Evolutionary conservation across 2,888 invertebrate genomes (phyloP), one percentile per base, ranked within the genome.

Genomic region (Tetragonisca angustula): DNA sequence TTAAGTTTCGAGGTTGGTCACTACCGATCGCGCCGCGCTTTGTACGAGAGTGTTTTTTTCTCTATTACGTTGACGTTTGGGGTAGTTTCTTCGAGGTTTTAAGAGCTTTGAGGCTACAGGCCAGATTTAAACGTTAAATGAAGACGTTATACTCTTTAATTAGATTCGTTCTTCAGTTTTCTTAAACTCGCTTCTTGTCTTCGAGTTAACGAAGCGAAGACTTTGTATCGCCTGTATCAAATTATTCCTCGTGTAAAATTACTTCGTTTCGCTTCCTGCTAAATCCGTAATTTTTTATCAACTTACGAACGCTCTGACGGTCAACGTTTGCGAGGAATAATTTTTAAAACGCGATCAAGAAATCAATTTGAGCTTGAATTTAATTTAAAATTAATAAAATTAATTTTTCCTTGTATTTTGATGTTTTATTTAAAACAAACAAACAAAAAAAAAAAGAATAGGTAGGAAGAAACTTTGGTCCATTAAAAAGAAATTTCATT

Each of bases 71-170:
- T 59, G 43, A 59, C 13, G 43, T 43, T 71, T 59, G 13, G 70
- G 54, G 32, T 24, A 24, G 43, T 71, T 69, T 50, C 27, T 54
- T 54, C n/a, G n/a, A n/a, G 6, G 17, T 50, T 50, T 24, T 17
- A 5, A 3, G 2, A 0, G 19, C 56, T 67, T 65, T 50, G 19
- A 15, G 27, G 27, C 27, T 27, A 1, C 27, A 27, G 19, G 24
- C 24, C 9, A 6, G 21, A 19, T 24, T 0, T 21, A 24, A 54
- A 65, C 0, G 43, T 27, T n/a, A n/a, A 43, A 1, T 1, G 21
- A 6, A 52, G 54, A 43, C 24, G 64, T 76, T 76, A 70, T 62
- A 43, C 52, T 17, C 4, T 70, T 56, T 62, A 76, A 76, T 70
- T 62, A 24, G 13, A 9, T 52, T 70, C 36, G 15, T 27, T 49